Evolutionary conservation across 2,113 vertebrate species (phyloP).

Genomic region (Gambusia holbrooki): DNA sequence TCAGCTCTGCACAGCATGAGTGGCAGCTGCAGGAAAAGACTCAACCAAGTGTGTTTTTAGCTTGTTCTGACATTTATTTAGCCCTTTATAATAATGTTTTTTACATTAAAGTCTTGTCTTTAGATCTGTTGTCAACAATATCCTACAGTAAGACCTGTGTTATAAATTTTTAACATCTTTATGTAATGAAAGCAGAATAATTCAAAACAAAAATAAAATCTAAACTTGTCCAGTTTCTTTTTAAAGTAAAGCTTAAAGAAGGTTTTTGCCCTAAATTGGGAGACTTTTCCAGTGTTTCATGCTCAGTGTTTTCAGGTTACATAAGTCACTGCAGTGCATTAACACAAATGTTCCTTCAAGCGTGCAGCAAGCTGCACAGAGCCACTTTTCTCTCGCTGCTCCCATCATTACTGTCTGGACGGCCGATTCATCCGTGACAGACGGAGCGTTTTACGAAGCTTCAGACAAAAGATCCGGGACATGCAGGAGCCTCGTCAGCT

Average conservation of each 20-base stretch:
- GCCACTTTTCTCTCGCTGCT: conserved; percentile 3
- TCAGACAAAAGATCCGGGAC: conserved; percentile 49
- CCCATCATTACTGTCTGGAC: conserved; percentile 29
- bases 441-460: conserved; percentile 26
- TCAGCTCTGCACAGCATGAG: too few species aligned
- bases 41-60: too few species aligned
- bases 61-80: too few species aligned
- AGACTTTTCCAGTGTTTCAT: not conserved
- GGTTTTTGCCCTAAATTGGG: not conserved
- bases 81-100: too few species aligned
- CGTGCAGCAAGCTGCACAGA: conserved; percentile 54
- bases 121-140: too few species aligned
- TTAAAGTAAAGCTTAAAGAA: not conserved
- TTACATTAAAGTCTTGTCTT: too few species aligned
- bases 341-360: conserved; percentile 70
- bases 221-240: too few species aligned
- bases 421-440: conserved; percentile 60
- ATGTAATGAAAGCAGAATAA: too few species aligned
- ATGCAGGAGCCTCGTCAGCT: conserved; percentile 40
- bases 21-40: too few species aligned
- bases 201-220: too few species aligned
- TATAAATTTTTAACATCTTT: too few species aligned
- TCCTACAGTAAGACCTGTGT: too few species aligned
- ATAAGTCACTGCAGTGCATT: conserved; percentile 71
- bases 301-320: conserved; percentile 41